phyloP scores from a whole-genome alignment of 2,113 vertebrate genomes.

The Otis tarda region DNA sequence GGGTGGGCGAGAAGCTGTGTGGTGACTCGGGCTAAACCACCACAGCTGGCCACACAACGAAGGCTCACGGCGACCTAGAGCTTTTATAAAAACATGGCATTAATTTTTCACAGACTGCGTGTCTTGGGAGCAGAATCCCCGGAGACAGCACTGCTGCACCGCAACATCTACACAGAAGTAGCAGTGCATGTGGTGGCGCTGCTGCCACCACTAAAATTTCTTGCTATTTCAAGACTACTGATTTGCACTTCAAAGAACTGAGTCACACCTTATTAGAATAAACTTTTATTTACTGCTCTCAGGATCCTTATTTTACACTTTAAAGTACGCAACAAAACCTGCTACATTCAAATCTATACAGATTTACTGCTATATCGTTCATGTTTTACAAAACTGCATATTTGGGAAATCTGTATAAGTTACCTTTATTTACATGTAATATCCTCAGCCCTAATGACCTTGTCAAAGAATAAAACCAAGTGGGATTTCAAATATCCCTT shows the following conservation, averaged over 20 bases:
- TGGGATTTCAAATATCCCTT: conserved; percentile 64
- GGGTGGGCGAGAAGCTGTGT: no score
- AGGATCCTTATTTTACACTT: conserved; percentile 64
- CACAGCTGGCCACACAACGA: neutral
- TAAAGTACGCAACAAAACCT: conserved; percentile 71
- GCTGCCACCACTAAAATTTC: neutral
- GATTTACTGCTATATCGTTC: conserved; percentile 62
- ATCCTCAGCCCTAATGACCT: conserved; percentile 67
- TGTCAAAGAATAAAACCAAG: conserved; percentile 61
- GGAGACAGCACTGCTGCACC: neutral
- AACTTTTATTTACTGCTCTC: conserved; percentile 76
- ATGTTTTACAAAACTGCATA: conserved; percentile 67
- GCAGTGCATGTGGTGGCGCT: neutral
- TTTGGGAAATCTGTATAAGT: conserved; percentile 67
- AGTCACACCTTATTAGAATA: conserved; percentile 71
- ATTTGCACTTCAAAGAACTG: conserved; percentile 38
- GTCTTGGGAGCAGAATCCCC: neutral
- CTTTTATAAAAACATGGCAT: neutral
- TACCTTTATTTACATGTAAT: conserved; percentile 70
- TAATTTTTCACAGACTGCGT: neutral
- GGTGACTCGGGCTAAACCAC: no score
- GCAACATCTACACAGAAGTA: neutral
- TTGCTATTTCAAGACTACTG: neutral
- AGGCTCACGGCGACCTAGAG: neutral
- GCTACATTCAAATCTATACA: conserved; percentile 74